These are phyloP conservation scores for Podarcis lilfordi DNA, from an alignment of 2,797 vertebrate species.

Conservation along the genomic window DNA sequence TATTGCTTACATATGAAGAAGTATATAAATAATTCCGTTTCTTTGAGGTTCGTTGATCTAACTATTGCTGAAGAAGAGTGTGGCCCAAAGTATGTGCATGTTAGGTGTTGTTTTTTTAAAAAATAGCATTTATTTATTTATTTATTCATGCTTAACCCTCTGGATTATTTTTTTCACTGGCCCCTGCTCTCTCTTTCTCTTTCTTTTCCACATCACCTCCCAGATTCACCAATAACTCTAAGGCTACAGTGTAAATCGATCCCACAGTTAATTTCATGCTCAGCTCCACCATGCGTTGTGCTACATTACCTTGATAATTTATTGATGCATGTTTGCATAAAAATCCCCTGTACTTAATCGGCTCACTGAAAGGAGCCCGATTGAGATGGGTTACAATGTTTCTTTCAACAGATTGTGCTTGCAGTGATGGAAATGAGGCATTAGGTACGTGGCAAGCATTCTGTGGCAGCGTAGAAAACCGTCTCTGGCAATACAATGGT, in stretches of 20 bases:
- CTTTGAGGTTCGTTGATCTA: neutral
- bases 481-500: slow-evolving; percentile 16
- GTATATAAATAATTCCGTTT: neutral
- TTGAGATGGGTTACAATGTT: slow-evolving; percentile 30
- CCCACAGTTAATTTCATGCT: slow-evolving; percentile 24
- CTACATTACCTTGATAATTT: slow-evolving; percentile 35
- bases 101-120: neutral
- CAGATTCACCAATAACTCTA: neutral
- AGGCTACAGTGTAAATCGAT: neutral
- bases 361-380: slow-evolving; percentile 28
- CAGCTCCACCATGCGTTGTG: neutral
- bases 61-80: neutral
- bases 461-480: slow-evolving; percentile 28
- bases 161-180: neutral
- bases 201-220: neutral
- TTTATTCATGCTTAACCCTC: neutral
- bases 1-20: neutral
- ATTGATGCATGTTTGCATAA: slow-evolving; percentile 32
- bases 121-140: too few species aligned
- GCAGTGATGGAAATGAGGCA: slow-evolving; percentile 31
- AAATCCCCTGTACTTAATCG: slow-evolving; percentile 24
- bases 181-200: neutral
- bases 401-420: slow-evolving; percentile 50
- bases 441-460: slow-evolving; percentile 20
- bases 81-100: neutral